phyloP scores from a whole-genome alignment of 2,113 vertebrate species.

The Cephalopholis sonnerati region DNA sequence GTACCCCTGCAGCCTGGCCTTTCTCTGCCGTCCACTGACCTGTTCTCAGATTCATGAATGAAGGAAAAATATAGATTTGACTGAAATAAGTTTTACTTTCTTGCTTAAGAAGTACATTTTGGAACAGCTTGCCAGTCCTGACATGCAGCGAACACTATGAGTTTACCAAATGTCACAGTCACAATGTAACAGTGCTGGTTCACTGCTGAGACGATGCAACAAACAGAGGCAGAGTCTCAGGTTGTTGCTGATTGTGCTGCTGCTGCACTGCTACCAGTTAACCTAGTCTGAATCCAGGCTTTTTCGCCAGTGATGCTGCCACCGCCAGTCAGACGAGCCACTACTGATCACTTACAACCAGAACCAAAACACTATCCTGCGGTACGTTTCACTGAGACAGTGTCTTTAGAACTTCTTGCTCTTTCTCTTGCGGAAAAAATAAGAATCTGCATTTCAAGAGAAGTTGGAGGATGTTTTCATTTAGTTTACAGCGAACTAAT shows the following conservation, averaged over 20 bases:
- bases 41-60: conserved; percentile 17
- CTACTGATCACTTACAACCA: no score
- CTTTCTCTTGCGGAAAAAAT: neutral
- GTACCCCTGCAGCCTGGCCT: conserved; percentile 17
- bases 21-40: conserved; percentile 10
- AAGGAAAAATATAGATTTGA: conserved; percentile 14
- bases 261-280: conserved; percentile 23
- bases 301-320: neutral
- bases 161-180: conserved; percentile 22
- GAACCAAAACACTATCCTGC: no score
- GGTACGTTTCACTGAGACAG: neutral
- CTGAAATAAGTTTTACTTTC: conserved; percentile 14
- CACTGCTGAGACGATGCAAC: conserved; percentile 11
- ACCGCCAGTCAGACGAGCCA: neutral
- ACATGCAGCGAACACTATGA: conserved; percentile 5
- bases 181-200: conserved; percentile 32
- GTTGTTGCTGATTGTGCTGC: conserved; percentile 9
- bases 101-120: conserved; percentile 15
- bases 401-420: neutral
- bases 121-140: conserved; percentile 7
- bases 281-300: neutral
- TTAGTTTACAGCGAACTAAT: neutral
- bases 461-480: neutral
- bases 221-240: conserved; percentile 24
- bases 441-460: neutral